A percentile compares a stretch with the other conserved stretches of the same genome.
Evolutionary conservation across 1,140 invertebrate genomes (phyloP).

Genomic region (Drosophila serrata): DNA sequence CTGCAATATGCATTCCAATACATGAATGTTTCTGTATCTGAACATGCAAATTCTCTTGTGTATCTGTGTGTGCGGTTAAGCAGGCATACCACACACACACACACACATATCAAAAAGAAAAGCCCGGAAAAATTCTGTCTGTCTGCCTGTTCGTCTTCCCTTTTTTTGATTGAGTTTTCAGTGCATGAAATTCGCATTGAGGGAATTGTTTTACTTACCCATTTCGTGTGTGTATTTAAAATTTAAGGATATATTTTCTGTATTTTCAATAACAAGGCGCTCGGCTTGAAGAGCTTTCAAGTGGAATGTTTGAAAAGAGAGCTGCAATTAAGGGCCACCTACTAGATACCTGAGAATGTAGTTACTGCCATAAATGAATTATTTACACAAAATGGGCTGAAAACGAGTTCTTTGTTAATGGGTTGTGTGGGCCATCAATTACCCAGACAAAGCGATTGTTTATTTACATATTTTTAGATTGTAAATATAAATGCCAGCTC

Average conservation of each 20-base stretch:
- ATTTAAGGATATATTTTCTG: conserved; percentile 21
- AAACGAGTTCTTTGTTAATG: conserved; percentile 13
- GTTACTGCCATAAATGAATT: conserved; percentile 31
- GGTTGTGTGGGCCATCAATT: conserved; percentile 5
- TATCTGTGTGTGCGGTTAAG: conserved; percentile 41
- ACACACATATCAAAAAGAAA: conserved; percentile 21
- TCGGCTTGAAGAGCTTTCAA: conserved; percentile 15
- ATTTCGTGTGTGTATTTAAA: conserved; percentile 31
- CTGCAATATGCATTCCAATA: conserved; percentile 30
- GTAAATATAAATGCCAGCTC: not conserved
- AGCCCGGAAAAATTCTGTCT: conserved; percentile 28
- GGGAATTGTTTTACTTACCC: conserved; percentile 57
- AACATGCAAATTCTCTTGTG: conserved; percentile 21
- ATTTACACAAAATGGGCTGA: conserved; percentile 8
- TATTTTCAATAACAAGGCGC: conserved; percentile 14
- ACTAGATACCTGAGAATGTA: conserved; percentile 15
- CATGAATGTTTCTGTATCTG: conserved; percentile 13
- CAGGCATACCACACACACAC: conserved; percentile 52
- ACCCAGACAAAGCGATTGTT: not conserved
- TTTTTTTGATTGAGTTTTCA: conserved; percentile 50
- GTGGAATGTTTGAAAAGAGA: conserved; percentile 34
- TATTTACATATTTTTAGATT: conserved; percentile 8
- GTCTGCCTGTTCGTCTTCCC: conserved; percentile 15
- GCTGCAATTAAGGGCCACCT: conserved; percentile 26
- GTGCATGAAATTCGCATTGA: conserved; percentile 66